Evolutionary conservation across 2,888 invertebrate species (phyloP), one percentile per base, ranked within the genome.

Genomic region (Platycheirus rosarum): DNA sequence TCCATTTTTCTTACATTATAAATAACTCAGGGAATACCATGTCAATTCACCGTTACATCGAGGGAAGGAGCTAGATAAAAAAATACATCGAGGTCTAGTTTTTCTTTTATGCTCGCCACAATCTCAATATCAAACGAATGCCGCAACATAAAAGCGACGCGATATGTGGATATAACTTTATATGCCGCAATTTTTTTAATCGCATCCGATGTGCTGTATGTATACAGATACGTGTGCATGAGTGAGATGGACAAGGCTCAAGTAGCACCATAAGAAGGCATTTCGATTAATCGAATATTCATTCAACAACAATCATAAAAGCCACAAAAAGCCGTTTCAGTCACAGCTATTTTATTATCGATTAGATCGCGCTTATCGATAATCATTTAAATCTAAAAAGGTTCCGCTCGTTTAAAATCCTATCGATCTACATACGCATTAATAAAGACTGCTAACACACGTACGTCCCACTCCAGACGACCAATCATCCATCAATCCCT

Each of bases 401-500:
- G 69, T n/a, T 60, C 70, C 53, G 62, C 46, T 70, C 32, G 53
- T 44, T 70, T 65, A 65, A 53, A 80, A 70, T n/a, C n/a, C 40
- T 75, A 80, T 80, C 70, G 70, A 80, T 71, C 66, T 71, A 55
- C 55, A 57, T 66, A 42, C 51, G 63, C 29, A 44, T 53, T 32
- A 7, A 26, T 29, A 68, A 29, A 55, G 37, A 40, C 46, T 18
- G 18, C n/a, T 26, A 53, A 40, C 55, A 26, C 62, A 60, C 74
- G 53, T 35, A 51, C 40, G 53, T 71, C 42, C 18, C 46, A 48
- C 20, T 48, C 32, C 18, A 44, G 40, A 62, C 53, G 40, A 16
- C 51, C 60, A 62, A 76, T 76, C 70, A 76, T 82, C 62, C 60
- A 71, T 82, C 80, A 82, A 77, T 71, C 70, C 49, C 55, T 40